Evolutionary conservation across 1,140 invertebrate genomes (phyloP).

Genomic region (Pogonomyrmex barbatus): DNA sequence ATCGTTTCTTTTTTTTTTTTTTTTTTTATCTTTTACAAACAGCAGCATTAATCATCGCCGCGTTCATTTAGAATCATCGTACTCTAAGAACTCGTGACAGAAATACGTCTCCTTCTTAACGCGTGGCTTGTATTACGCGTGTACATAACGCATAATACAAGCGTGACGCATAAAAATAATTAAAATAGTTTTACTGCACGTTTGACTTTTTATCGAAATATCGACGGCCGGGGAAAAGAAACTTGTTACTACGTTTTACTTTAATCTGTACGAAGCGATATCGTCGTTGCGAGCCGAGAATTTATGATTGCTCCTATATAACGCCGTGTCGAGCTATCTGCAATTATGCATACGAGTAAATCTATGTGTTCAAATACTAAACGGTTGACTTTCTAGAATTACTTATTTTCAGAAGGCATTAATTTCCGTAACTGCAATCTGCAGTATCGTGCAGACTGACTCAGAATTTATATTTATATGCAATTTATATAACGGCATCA

Average conservation of each 20-base stretch:
- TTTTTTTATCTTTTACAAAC: background rate
- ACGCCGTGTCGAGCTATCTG: conserved; percentile 46
- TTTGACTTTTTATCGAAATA: conserved; percentile 45
- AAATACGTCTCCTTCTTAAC: background rate
- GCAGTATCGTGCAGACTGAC: background rate
- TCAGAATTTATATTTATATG: background rate
- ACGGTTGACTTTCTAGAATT: conserved; percentile 30
- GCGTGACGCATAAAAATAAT: background rate
- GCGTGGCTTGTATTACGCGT: too few species aligned
- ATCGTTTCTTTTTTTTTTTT: conserved; percentile 14
- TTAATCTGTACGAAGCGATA: conserved; percentile 60
- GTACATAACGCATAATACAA: background rate
- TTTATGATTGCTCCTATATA: conserved; percentile 57
- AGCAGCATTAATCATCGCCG: conserved; percentile 38
- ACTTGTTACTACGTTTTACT: conserved; percentile 43
- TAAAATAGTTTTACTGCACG: conserved; percentile 8
- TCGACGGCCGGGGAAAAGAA: conserved; percentile 17
- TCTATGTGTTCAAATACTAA: conserved; percentile 55
- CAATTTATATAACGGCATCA: background rate
- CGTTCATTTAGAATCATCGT: conserved; percentile 15
- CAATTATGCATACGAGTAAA: conserved; percentile 44
- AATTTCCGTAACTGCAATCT: conserved; percentile 34
- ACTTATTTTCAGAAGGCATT: conserved; percentile 30
- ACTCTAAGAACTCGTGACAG: background rate
- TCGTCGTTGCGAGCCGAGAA: conserved; percentile 48